Evolutionary conservation across 1,140 invertebrate species (phyloP), one percentile per base, ranked within the genome.

Genomic region (Lanistes nyassanus): DNA sequence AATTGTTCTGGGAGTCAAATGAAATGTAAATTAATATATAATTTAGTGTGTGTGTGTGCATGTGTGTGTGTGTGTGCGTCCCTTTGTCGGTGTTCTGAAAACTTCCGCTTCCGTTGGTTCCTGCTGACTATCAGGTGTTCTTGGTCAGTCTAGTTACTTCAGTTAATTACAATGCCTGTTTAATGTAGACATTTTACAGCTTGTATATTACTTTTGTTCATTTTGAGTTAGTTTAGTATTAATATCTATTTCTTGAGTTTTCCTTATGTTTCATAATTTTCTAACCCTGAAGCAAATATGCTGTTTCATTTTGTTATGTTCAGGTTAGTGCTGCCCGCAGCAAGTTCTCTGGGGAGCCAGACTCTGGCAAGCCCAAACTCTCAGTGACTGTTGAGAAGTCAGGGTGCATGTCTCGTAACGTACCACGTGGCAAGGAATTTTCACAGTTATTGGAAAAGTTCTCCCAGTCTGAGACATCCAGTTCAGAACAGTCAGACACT

Each of bases 371-470:
- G n/a, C 7, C 53, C 1, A 69, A 37, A 53, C 31, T 26, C 16
- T 19, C 37, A 9, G 29, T 23, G 9, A 69, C 66, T 3, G 9
- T 16, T 13, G 26, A 23, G n/a, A 26, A 67, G 1, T 51, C 31
- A 23, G 11, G 7, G 23, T 31, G 7, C 4, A 53, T 19, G 9
- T 67, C 31, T 4, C 55, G 56, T 65, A 29, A 42, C 34, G 21
- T 53, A 21, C n/a, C 34, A 11, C 39, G 74, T 2, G 47, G 74
- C 16, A 76, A 74, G 31, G 74, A 81, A 16, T 77, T 81, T 53
- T 62, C 53, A 23, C 76, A 75, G 51, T 76, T 81, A 1, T 65
- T 81, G 6, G 73, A 77, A 34, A 81, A 79, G 62, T 81, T 81
- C 65, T 81, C 80, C 34, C 67, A 7, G 26, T 81, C 80, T 2